These are phyloP conservation scores for Drosophila saltans DNA, from an alignment of 1,140 invertebrate species.

Conservation along the genomic window DNA sequence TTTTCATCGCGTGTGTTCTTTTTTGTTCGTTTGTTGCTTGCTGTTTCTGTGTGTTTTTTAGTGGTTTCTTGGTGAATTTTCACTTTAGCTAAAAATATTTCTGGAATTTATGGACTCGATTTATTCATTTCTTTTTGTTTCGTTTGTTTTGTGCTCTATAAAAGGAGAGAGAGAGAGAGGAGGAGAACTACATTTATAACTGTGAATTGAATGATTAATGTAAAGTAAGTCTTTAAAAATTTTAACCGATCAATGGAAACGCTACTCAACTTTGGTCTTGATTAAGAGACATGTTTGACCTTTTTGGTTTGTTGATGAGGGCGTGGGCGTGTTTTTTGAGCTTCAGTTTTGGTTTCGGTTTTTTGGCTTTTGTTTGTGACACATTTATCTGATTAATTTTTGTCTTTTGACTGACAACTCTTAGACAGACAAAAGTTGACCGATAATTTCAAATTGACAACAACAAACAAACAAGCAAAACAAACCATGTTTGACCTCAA, in stretches of 20 bases:
- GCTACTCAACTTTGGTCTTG: neutral
- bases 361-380: constrained; percentile 42
- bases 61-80: constrained; percentile 38
- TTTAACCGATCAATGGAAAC: constrained; percentile 21
- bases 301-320: constrained; percentile 50
- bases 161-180: neutral
- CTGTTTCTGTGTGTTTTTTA: too few species aligned
- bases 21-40: constrained; percentile 1
- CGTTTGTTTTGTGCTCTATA: neutral
- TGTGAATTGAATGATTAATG: constrained; percentile 13
- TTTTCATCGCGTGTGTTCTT: constrained; percentile 22
- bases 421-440: constrained; percentile 69
- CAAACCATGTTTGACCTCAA: constrained; percentile 72
- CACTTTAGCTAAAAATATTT: constrained; percentile 51
- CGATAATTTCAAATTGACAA: constrained; percentile 77
- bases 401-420: constrained; percentile 64
- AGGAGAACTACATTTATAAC: neutral
- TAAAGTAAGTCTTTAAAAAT: constrained; percentile 39
- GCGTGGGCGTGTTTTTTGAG: constrained; percentile 41
- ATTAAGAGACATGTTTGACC: constrained; percentile 39
- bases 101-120: constrained; percentile 39
- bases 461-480: constrained; percentile 42
- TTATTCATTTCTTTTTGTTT: neutral
- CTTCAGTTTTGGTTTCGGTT: constrained; percentile 21
- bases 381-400: constrained; percentile 68